phyloP scores from a whole-genome alignment of 2,888 invertebrate species.

The Pteria penguin region DNA sequence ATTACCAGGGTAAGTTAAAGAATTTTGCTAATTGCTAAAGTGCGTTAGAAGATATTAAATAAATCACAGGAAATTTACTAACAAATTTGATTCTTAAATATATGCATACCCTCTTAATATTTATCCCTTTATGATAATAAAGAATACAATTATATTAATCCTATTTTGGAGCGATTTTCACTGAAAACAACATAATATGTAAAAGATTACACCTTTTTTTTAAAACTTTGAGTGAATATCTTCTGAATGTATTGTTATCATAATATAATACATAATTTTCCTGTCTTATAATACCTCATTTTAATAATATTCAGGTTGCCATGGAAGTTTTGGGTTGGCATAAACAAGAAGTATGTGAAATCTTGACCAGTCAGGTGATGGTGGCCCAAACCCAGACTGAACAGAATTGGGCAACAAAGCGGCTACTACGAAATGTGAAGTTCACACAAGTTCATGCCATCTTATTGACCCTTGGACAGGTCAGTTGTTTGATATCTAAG shows the following conservation, averaged over 20 bases:
- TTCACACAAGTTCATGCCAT: conserved; percentile 92
- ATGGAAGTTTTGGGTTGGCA: conserved; percentile 94
- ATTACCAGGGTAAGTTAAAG: conserved; percentile 68
- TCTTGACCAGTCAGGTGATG: conserved; percentile 92
- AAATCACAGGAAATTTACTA: too few species aligned
- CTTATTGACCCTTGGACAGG: conserved; percentile 94
- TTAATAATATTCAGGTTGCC: conserved; percentile 85
- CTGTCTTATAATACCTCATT: too few species aligned
- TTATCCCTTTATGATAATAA: too few species aligned
- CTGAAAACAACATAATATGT: background rate
- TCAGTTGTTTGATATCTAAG: too few species aligned
- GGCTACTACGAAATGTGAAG: conserved; percentile 72
- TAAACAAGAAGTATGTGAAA: conserved; percentile 91
- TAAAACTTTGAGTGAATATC: background rate
- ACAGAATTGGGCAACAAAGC: conserved; percentile 84
- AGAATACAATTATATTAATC: too few species aligned
- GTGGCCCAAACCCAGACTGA: conserved; percentile 92
- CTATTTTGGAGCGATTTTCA: too few species aligned
- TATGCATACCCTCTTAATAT: too few species aligned
- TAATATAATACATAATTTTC: too few species aligned
- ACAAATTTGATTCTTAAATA: too few species aligned
- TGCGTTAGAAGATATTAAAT: too few species aligned
- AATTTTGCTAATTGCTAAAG: too few species aligned
- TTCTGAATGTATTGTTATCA: background rate
- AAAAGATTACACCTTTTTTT: background rate